Evolutionary conservation across 2,797 vertebrate genomes (phyloP), one percentile per base, ranked within the genome.

Genomic region (Falco novaeseelandiae): DNA sequence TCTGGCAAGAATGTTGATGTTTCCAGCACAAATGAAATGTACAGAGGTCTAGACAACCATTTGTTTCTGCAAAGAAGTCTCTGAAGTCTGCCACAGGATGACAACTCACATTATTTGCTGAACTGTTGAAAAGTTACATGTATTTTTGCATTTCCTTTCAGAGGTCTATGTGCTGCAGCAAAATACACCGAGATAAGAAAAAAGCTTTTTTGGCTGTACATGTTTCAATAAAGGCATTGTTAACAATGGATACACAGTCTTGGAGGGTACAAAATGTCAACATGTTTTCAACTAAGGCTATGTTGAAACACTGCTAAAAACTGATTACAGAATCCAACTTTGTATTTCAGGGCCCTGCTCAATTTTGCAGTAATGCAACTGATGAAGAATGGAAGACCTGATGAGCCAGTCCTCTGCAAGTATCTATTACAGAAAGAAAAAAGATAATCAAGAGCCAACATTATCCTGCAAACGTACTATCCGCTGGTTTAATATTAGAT

Each of bases 281-380:
- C 91, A 72, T 93, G 61, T 63, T 94, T 97, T 96, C 93, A 96
- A 17, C 27, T 67, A 61, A 52, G 38, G 46, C 73, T 89, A 8
- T 84, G 57, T 90, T 90, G 96, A 96, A 97, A 93, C 94, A 92
- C 57, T 66, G 84, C 89, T 81, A 55, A 93, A 95, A 94, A 94
- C 46, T 76, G 81, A 66, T 89, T 95, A 85, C 15, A 91, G 83
- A 95, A 88, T 63, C 54, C 70, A 87, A 5, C 29, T 83, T 82
- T 57, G 55, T 92, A 38, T 90, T 95, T 90, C 93, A 86, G 87
- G 72, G 76, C 59, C 87, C 72, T 73, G 71, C 76, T 85, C 72
- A 42, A 38, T 86, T 94, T 95, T 92, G 79, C 80, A 90, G 19
- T 49, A 40, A 27, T 87, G 58, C 78, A 89, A 18, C 44, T 21